Base-by-base conservation (phyloP, 2,888 invertebrate genomes). In the Pristionchus mayeri region DNA sequence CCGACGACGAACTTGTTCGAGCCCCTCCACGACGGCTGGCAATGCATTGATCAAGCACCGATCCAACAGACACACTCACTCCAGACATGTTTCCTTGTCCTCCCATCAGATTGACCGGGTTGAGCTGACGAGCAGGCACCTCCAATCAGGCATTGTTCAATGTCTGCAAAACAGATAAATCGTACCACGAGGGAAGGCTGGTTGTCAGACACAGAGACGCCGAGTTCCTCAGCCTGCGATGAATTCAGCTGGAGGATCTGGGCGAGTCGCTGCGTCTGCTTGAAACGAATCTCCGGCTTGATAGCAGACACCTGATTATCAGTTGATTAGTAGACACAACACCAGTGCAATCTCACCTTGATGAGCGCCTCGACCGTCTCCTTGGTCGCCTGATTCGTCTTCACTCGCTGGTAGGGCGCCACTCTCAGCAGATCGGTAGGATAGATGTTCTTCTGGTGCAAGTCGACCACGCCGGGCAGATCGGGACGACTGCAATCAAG, bases 391-490 rank as follows among this genome's bases (percentile, higher is more conserved):
- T 81, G 81, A 9, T 3, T 21, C 4, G 48, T 21, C 83, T 83
- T 83, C 34, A 83, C 83, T 48, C 83, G 30, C 37, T 83, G 83
- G 30, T 83, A 71, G 21, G 83, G 83, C 9, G 83, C 83, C 16
- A 83, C 71, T 34, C 1, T 30, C 16, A 83, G 83, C 13, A 83
- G 71, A 21, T 83, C 71, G 1, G 16, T 30, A 1, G 83, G 83
- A 18, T 71, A 83, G 21, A 71, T 50, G 37, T 37, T 40, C n/a
- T 37, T n/a, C 30, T 67, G 67, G 34, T 71, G 40, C 52, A 48
- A 50, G 52, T 71, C 67, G n/a, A 83, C 27, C 6, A 83, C 83
- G 4, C 83, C 67, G 18, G 83, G 71, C 27, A 83, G 34, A 48
- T 83, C 44, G 7, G 34, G 48, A n/a, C 54, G 37, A 7, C 81